phyloP scores from a whole-genome alignment of 2,113 vertebrate genomes.

The Symphodus melops region DNA sequence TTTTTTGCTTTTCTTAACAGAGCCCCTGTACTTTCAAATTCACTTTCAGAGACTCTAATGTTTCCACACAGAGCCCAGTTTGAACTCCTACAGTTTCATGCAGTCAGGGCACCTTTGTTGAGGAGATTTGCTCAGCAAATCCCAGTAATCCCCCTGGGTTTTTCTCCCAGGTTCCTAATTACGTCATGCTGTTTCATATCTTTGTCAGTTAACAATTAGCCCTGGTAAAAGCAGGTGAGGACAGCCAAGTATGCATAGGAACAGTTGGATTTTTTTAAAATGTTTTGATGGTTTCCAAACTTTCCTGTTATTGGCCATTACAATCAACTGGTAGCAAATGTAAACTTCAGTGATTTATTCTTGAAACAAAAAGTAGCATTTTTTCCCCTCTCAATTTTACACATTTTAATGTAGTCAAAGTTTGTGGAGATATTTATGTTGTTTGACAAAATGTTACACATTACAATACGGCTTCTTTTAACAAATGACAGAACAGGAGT shows the following conservation, averaged over 20 bases:
- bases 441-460: background rate
- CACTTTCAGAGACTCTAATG: constrained; percentile 45
- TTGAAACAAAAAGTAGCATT: background rate
- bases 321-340: too few relatives aligned
- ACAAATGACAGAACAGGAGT: background rate
- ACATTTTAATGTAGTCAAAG: background rate
- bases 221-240: constrained; percentile 37
- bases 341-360: background rate
- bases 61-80: constrained; percentile 38
- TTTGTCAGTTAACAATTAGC: constrained; percentile 63
- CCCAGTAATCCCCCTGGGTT: constrained; percentile 72
- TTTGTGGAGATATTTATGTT: background rate
- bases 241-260: constrained; percentile 11
- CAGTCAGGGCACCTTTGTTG: constrained; percentile 68
- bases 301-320: background rate
- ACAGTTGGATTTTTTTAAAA: constrained; percentile 9
- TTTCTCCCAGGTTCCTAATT: constrained; percentile 63
- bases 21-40: constrained; percentile 26
- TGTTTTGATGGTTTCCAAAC: background rate
- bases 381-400: background rate
- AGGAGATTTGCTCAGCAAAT: constrained; percentile 79
- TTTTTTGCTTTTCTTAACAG: constrained; percentile 1
- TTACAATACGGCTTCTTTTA: background rate
- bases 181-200: constrained; percentile 66
- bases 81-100: constrained; percentile 61